These are phyloP conservation scores for Oncopeltus fasciatus DNA, from an alignment of 1,140 invertebrate species.

Conservation along the genomic window DNA sequence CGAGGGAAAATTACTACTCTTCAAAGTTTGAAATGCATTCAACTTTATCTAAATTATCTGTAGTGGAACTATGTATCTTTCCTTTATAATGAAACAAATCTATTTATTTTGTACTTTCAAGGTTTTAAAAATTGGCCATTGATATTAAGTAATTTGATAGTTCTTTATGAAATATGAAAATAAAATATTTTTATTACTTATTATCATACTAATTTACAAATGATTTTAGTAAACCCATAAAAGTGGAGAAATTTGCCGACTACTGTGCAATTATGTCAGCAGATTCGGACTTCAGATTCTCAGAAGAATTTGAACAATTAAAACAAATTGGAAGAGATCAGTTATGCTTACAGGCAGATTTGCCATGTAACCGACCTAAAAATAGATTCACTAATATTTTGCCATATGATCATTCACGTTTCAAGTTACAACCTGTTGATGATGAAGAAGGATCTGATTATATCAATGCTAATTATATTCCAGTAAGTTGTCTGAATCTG, in stretches of 20 bases:
- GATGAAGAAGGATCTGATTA: conserved; percentile 95
- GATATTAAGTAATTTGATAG: neutral
- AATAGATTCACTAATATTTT: conserved; percentile 98
- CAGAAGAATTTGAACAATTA: conserved; percentile 94
- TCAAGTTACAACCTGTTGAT: conserved; percentile 86
- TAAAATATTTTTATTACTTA: neutral
- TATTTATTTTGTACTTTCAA: conserved; percentile 14
- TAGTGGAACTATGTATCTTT: no score
- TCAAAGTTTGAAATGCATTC: no score
- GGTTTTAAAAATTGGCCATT: neutral
- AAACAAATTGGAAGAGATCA: conserved; percentile 89
- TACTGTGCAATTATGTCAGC: conserved; percentile 92
- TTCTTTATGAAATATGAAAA: neutral
- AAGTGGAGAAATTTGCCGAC: conserved; percentile 78
- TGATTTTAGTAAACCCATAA: conserved; percentile 60
- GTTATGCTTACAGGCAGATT: conserved; percentile 75
- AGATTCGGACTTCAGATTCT: conserved; percentile 95
- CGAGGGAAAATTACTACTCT: no score
- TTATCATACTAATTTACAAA: no score
- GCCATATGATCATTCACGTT: conserved; percentile 91
- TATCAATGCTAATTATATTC: conserved; percentile 93
- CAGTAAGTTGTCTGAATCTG: conserved; percentile 41
- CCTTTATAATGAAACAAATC: conserved; percentile 61
- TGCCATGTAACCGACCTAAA: conserved; percentile 90
- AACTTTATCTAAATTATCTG: no score